These are phyloP conservation scores for Amphiduros pacificus DNA, from an alignment of 2,888 invertebrate species.

Conservation along the genomic window DNA sequence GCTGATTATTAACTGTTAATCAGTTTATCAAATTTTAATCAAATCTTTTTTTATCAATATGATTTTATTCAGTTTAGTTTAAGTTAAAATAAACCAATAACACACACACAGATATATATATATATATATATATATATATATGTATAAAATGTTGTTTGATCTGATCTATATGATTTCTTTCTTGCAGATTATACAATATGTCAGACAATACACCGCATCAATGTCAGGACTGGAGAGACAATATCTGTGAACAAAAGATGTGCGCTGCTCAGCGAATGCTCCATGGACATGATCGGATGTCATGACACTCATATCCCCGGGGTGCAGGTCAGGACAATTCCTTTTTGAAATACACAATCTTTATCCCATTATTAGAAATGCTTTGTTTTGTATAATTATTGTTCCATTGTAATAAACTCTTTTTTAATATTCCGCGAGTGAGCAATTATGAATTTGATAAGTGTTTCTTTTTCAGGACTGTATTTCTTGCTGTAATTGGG, in stretches of 20 bases:
- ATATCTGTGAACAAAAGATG: constrained; percentile 70
- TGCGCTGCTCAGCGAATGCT: constrained; percentile 67
- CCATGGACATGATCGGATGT: constrained; percentile 15
- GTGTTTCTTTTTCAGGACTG: constrained; percentile 12
- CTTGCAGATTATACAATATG: constrained; percentile 33
- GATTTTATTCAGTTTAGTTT: no score
- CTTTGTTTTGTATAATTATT: background rate
- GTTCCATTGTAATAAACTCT: no score
- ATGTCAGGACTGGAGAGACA: constrained; percentile 62
- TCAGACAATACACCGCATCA: constrained; percentile 34
- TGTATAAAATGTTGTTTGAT: no score
- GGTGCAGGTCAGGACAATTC: constrained; percentile 7
- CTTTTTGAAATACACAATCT: background rate
- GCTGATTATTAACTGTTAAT: no score
- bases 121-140: no score
- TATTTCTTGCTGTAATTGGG: constrained; percentile 17
- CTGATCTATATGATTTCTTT: no score
- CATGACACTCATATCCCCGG: constrained; percentile 17
- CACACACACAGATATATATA: no score
- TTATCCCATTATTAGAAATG: no score
- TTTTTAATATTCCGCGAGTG: background rate
- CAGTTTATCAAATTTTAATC: no score
- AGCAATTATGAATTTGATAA: background rate
- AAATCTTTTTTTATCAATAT: no score
- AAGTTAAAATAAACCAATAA: no score